These are phyloP conservation scores for Gryon sp. DNA, from an alignment of 1,140 invertebrate genomes.

Conservation along the genomic window DNA sequence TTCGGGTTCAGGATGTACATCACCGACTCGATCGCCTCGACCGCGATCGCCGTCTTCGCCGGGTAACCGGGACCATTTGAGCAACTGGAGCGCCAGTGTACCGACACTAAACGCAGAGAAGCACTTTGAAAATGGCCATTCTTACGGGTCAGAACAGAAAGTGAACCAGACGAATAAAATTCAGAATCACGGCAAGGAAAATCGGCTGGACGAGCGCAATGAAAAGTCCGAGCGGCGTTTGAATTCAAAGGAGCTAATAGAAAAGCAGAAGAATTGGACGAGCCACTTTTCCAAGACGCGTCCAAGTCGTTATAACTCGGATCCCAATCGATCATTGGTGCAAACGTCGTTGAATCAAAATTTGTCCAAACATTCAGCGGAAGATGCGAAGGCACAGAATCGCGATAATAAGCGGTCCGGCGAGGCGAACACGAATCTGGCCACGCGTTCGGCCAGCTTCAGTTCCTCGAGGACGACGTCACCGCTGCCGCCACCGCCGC, in stretches of 20 bases:
- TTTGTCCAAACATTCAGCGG: constrained; percentile 18
- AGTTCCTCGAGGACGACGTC: constrained; percentile 69
- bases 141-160: constrained; percentile 50
- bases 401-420: constrained; percentile 54
- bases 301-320: constrained; percentile 82
- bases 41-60: constrained; percentile 77
- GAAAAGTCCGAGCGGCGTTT: constrained; percentile 90
- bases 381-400: constrained; percentile 45
- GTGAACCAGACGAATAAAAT: constrained; percentile 63
- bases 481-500: constrained; percentile 67
- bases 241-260: constrained; percentile 91
- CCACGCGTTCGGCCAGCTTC: constrained; percentile 74
- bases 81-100: constrained; percentile 77
- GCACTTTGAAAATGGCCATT: constrained; percentile 75
- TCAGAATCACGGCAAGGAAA: constrained; percentile 74
- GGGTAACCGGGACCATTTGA: constrained; percentile 73
- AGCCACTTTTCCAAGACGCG: constrained; percentile 91
- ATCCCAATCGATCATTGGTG: constrained; percentile 81
- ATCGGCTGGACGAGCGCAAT: constrained; percentile 80
- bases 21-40: constrained; percentile 76
- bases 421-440: constrained; percentile 54
- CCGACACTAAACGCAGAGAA: constrained; percentile 75
- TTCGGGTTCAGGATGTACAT: constrained; percentile 81
- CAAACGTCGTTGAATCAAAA: constrained; percentile 70
- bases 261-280: constrained; percentile 94